A percentile compares a stretch with the other conserved stretches of the same genome.
Conservation (phyloP, 1,140 invertebrate species). For the Drosophila pectinifera region DNA sequence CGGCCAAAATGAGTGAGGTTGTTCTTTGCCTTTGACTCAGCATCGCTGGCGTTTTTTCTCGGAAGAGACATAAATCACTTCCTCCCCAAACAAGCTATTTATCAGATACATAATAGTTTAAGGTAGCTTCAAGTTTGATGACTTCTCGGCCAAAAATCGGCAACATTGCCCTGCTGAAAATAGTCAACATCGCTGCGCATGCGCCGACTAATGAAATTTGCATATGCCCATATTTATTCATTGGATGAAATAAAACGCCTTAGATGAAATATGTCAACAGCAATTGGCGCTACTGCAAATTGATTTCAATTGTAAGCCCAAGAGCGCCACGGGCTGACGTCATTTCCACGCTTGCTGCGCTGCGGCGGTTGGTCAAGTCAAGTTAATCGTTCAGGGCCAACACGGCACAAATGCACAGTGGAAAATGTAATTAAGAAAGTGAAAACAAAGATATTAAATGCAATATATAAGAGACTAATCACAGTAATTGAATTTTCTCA, state of each 20-base stretch:
- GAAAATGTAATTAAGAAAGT: no score
- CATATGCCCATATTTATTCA: slow-evolving; percentile 40
- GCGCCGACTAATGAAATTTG: slow-evolving; percentile 53
- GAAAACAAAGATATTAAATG: no score
- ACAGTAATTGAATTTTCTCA: not conserved
- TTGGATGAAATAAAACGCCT: slow-evolving; percentile 49
- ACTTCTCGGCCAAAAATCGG: slow-evolving; percentile 6
- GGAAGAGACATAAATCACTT: slow-evolving; percentile 20
- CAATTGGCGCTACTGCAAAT: slow-evolving; percentile 73
- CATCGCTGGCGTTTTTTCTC: not conserved
- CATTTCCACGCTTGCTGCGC: slow-evolving; percentile 40
- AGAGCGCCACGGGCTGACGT: slow-evolving; percentile 62
- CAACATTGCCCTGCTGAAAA: slow-evolving; percentile 6
- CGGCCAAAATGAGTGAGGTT: slow-evolving; percentile 22
- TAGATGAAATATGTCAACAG: slow-evolving; percentile 71
- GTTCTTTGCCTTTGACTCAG: slow-evolving; percentile 5
- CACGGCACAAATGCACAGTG: slow-evolving; percentile 11
- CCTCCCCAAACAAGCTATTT: slow-evolving; percentile 3
- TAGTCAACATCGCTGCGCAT: slow-evolving; percentile 26
- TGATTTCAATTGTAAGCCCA: slow-evolving; percentile 74
- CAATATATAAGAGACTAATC: no score
- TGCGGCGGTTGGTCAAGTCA: slow-evolving; percentile 30
- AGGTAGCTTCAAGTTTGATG: slow-evolving; percentile 20
- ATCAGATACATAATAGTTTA: not conserved
- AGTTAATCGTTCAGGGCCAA: slow-evolving; percentile 56